phyloP scores from a whole-genome alignment of 2,888 invertebrate genomes.

The Microplitis deprimator region DNA sequence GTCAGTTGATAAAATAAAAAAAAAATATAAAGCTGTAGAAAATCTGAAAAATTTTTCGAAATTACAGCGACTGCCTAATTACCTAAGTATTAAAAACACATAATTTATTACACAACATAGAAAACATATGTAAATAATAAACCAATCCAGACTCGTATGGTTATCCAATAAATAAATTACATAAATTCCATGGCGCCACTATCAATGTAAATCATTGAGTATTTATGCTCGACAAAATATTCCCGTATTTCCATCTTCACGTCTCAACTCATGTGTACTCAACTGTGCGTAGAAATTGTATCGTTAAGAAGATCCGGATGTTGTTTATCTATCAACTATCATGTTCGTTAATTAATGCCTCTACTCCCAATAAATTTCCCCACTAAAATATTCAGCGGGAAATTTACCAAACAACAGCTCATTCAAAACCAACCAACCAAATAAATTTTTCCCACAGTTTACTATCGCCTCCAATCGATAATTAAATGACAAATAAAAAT shows the following conservation, averaged over 20 bases:
- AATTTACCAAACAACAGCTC: neutral
- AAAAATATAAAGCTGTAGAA: too few species aligned
- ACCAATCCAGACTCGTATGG: neutral
- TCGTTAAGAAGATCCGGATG: neutral
- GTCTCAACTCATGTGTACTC: neutral
- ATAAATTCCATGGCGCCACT: neutral
- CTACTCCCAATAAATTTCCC: neutral
- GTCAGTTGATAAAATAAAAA: too few species aligned
- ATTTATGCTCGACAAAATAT: neutral
- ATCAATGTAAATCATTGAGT: neutral
- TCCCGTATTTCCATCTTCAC: conserved; percentile 2
- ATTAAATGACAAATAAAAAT: neutral
- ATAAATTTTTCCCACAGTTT: too few species aligned
- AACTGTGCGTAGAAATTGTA: neutral
- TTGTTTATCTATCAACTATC: neutral
- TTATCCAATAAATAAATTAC: neutral
- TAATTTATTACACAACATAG: neutral
- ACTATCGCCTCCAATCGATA: too few species aligned
- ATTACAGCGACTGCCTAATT: too few species aligned
- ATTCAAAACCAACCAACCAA: too few species aligned
- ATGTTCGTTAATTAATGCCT: neutral
- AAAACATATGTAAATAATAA: neutral
- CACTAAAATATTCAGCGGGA: neutral
- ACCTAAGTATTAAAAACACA: too few species aligned
- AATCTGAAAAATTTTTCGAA: too few species aligned